phyloP scores from a whole-genome alignment of 2,113 vertebrate species.

The Notothenia coriiceps region DNA sequence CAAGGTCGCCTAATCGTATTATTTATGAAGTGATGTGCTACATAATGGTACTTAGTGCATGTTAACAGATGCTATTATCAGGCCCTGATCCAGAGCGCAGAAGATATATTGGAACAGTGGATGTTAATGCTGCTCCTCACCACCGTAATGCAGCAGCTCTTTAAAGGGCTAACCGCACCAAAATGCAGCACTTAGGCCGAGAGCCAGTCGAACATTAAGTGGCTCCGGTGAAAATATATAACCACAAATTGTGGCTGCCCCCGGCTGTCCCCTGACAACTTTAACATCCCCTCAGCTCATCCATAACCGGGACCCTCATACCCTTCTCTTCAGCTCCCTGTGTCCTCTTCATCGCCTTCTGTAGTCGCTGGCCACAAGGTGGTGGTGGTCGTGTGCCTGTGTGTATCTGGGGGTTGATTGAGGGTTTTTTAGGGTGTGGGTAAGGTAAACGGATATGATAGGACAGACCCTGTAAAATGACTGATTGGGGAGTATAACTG shows the following conservation, averaged over 20 bases:
- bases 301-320: conserved; percentile 65
- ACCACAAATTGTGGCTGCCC: conserved; percentile 82
- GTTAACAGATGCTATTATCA: conserved; percentile 99
- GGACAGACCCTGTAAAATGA: conserved; percentile 62
- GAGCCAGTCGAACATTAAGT: conserved; percentile 91
- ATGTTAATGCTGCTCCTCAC: conserved; percentile 91
- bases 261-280: conserved; percentile 79
- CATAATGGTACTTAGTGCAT: conserved; percentile 99
- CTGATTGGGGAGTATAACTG: conserved; percentile 50
- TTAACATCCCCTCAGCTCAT: conserved; percentile 73
- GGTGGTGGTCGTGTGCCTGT: conserved; percentile 37
- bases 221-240: conserved; percentile 85
- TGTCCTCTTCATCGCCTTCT: conserved; percentile 47
- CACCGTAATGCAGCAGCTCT: conserved; percentile 89
- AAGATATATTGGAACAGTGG: conserved; percentile 98
- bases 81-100: conserved; percentile 90
- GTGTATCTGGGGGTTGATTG: conserved; percentile 15
- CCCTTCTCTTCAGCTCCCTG: conserved; percentile 8
- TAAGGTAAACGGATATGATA: conserved; percentile 59
- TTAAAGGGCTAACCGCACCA: conserved; percentile 88
- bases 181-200: conserved; percentile 91
- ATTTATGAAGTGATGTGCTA: conserved; percentile 99
- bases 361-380: conserved; percentile 51
- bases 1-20: conserved; percentile 99
- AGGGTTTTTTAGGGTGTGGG: conserved; percentile 26